Percentiles rank a stretch among this genome's conserved stretches.
These are phyloP conservation scores for Paraplagusia blochii DNA, from an alignment of 2,113 vertebrate genomes.

Conservation along the genomic window DNA sequence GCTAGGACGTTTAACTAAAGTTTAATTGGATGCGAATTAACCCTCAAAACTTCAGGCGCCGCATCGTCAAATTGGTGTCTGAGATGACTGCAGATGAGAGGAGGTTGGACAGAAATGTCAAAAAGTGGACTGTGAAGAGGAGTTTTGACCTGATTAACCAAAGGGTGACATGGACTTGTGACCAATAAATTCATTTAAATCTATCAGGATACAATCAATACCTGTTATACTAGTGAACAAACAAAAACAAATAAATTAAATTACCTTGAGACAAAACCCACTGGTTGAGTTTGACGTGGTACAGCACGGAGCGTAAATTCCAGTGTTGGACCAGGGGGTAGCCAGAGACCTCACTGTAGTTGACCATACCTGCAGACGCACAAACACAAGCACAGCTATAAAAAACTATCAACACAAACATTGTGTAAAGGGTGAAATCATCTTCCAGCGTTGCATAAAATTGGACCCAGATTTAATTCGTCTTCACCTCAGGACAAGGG, in stretches of 20 bases:
- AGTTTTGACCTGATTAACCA: too few species aligned
- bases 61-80: too few species aligned
- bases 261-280: slow-evolving; percentile 92
- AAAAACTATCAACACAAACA: too few species aligned
- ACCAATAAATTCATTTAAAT: too few species aligned
- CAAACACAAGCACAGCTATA: not conserved
- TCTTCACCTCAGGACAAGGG: slow-evolving; percentile 37
- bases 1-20: slow-evolving; percentile 29
- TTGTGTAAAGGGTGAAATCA: slow-evolving; percentile 1
- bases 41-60: too few species aligned
- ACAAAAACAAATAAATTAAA: slow-evolving; percentile 19
- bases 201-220: too few species aligned
- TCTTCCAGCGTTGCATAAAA: slow-evolving; percentile 38
- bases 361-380: slow-evolving; percentile 83
- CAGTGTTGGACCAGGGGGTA: slow-evolving; percentile 94
- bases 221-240: too few species aligned
- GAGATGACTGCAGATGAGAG: too few species aligned
- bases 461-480: slow-evolving; percentile 8
- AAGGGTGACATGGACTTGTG: too few species aligned
- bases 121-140: too few species aligned
- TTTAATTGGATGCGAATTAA: slow-evolving; percentile 38
- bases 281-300: slow-evolving; percentile 93
- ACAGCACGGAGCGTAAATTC: slow-evolving; percentile 90
- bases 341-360: slow-evolving; percentile 96
- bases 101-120: too few species aligned